Percentiles rank a stretch among this genome's conserved stretches.
These are phyloP conservation scores for Pissodes strobi DNA, from an alignment of 1,140 invertebrate genomes.

Conservation along the genomic window DNA sequence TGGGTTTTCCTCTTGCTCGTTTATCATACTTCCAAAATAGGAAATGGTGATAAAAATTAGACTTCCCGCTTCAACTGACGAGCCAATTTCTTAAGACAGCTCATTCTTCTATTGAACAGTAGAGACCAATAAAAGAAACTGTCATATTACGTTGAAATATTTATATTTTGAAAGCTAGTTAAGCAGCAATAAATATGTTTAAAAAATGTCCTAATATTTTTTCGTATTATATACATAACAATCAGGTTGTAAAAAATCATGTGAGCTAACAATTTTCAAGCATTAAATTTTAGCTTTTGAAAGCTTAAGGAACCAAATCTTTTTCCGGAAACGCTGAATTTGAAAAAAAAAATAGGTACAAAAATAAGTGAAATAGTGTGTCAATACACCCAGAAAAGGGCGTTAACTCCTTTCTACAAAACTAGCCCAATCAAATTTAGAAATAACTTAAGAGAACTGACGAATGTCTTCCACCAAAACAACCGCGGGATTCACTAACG, in stretches of 20 bases:
- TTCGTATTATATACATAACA: slow-evolving; percentile 27
- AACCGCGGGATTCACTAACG: too few species aligned
- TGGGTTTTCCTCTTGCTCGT: too few species aligned
- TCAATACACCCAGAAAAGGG: too few species aligned
- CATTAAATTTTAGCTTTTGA: neutral
- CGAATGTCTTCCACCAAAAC: too few species aligned
- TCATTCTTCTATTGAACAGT: too few species aligned
- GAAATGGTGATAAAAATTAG: too few species aligned
- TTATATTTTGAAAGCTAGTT: slow-evolving; percentile 19
- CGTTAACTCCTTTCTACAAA: too few species aligned
- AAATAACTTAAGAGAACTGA: too few species aligned
- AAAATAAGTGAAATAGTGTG: neutral
- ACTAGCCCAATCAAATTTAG: too few species aligned
- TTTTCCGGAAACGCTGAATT: neutral
- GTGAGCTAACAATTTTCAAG: slow-evolving; percentile 16
- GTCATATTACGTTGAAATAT: neutral
- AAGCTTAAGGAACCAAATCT: neutral
- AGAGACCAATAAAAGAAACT: neutral
- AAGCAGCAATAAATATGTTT: slow-evolving; percentile 14
- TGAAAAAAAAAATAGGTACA: neutral
- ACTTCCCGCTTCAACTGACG: too few species aligned
- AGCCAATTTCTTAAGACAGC: too few species aligned
- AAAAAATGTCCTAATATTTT: slow-evolving; percentile 10
- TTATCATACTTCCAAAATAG: too few species aligned
- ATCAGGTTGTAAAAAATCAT: slow-evolving; percentile 20